Evolutionary conservation across 2,888 invertebrate species (phyloP), one percentile per base, ranked within the genome.

Genomic region (Anticlea derivata): DNA sequence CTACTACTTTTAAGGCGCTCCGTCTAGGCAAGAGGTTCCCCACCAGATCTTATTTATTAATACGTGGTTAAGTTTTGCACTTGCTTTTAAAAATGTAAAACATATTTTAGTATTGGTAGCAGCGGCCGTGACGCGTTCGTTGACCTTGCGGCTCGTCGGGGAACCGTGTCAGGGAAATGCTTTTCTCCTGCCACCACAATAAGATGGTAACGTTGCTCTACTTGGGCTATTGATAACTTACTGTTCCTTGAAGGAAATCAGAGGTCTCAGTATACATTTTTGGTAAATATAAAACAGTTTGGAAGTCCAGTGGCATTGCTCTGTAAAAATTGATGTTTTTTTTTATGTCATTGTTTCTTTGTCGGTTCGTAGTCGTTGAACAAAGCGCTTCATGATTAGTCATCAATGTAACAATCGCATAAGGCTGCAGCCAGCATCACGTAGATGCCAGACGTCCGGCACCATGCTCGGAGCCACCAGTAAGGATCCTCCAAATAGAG

Each of bases 161-260:
- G 80, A 72, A 79, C 75, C 80, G 78, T 80, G 85, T 75, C 83
- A 81, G 79, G 81, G 78, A 80, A 83, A 83, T 80, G 81, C 83
- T 85, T 83, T 84, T 76, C 83, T 83, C 73, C 76, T 66, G 72
- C 64, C 68, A 65, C 61, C 53, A 61, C 58, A 35, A 45, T 38
- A 53, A 65, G 62, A 17, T 17, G 7, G n/a, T 64, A 50, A 58
- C 13, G 60, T 33, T 70, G 79, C 84, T 85, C 83, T 77, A 80
- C 78, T 72, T 73, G 5, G 5, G 5, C 8, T n/a, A n/a, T n/a
- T n/a, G n/a, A n/a, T n/a, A n/a, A n/a, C n/a, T n/a, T n/a, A n/a
- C n/a, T n/a, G n/a, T n/a, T n/a, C n/a, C n/a, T n/a, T n/a, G n/a
- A n/a, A n/a, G n/a, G n/a, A n/a, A n/a, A n/a, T n/a, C n/a, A n/a